Conservation (phyloP, 2,888 invertebrate species). For the Thalpophila matura region DNA sequence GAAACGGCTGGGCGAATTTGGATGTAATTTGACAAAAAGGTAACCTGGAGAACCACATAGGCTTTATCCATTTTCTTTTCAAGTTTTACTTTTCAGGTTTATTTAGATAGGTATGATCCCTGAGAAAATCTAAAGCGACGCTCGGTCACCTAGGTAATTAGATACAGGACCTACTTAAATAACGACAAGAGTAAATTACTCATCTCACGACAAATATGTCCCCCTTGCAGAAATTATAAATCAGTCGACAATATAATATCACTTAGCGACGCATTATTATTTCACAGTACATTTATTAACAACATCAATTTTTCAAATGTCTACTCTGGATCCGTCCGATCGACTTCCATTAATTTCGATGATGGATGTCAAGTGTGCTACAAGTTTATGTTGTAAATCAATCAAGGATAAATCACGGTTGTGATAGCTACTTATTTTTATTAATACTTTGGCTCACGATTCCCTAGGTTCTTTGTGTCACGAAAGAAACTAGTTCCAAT, state of each 20-base stretch:
- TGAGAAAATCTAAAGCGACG: too few relatives aligned
- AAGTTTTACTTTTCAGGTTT: too few relatives aligned
- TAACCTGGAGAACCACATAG: too few relatives aligned
- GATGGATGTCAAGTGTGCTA: constrained; percentile 76
- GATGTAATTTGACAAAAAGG: too few relatives aligned
- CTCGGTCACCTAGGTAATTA: too few relatives aligned
- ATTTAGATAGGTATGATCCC: too few relatives aligned
- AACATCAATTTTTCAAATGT: constrained; percentile 72
- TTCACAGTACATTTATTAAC: constrained; percentile 70
- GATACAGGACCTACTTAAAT: too few relatives aligned
- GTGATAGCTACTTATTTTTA: constrained; percentile 54
- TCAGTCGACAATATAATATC: constrained; percentile 17
- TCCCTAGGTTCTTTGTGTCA: constrained; percentile 10
- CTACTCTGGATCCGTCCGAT: constrained; percentile 65
- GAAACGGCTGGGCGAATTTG: too few relatives aligned
- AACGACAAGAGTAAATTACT: not conserved
- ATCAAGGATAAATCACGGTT: constrained; percentile 68
- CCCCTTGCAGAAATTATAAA: constrained; percentile 16
- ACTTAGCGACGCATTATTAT: constrained; percentile 61
- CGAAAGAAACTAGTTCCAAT: constrained; percentile 30
- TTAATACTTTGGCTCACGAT: constrained; percentile 42
- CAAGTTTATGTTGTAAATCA: constrained; percentile 75
- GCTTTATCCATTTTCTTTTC: too few relatives aligned
- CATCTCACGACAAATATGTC: not conserved
- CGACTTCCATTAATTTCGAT: constrained; percentile 74